Conservation (phyloP, 2,797 vertebrate genomes). For the Ammospiza maritima region DNA sequence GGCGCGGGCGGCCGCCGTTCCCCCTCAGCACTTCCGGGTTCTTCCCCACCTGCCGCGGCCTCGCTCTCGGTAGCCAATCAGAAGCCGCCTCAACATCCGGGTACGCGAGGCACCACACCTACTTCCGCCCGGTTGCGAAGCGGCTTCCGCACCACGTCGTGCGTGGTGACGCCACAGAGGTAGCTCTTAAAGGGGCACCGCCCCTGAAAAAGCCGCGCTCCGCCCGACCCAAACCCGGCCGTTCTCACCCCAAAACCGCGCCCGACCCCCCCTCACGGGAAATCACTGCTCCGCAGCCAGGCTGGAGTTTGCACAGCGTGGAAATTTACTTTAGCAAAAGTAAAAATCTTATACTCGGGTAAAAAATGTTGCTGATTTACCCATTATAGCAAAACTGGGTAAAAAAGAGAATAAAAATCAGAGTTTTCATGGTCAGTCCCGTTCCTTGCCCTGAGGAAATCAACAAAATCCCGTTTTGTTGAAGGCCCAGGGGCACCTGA, state of each 20-base stretch:
- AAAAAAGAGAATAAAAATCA: neutral
- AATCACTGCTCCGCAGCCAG: rapidly evolving
- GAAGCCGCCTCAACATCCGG: rapidly evolving
- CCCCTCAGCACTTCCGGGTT: neutral
- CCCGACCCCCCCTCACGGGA: too few relatives aligned
- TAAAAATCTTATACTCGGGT: neutral
- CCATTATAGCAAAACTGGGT: neutral
- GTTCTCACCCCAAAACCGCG: neutral
- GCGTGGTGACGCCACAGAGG: rapidly evolving
- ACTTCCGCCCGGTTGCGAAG: rapidly evolving
- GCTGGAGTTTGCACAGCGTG: rapidly evolving
- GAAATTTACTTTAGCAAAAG: neutral
- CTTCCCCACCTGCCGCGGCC: rapidly evolving
- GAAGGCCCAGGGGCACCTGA: too few relatives aligned
- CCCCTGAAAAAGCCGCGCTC: rapidly evolving
- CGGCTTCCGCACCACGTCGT: rapidly evolving
- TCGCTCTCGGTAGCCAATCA: neutral
- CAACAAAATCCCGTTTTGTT: neutral
- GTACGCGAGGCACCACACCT: rapidly evolving
- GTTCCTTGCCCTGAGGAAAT: rapidly evolving
- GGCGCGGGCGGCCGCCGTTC: neutral
- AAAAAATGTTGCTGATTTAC: neutral
- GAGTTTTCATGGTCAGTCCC: rapidly evolving
- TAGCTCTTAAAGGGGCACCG: neutral
- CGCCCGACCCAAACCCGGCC: rapidly evolving